Conservation (phyloP, 1,140 invertebrate genomes). For the Leptonema lineaticorne region DNA sequence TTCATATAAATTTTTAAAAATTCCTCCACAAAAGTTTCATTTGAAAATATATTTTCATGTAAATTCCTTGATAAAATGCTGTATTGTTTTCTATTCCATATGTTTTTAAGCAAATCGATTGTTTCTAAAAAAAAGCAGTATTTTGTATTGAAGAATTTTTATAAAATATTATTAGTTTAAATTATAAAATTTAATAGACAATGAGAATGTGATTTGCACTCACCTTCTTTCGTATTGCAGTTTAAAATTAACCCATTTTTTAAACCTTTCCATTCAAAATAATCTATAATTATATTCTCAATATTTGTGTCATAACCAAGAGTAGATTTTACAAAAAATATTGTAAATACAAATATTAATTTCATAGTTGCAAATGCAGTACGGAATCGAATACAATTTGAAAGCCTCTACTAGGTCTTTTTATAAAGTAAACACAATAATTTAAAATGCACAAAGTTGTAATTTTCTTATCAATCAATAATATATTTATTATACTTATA, state of each 20-base stretch:
- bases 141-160: too few relatives aligned
- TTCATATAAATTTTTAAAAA: not conserved
- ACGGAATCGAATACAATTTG: too few relatives aligned
- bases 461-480: too few relatives aligned
- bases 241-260: not conserved
- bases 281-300: not conserved
- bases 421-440: too few relatives aligned
- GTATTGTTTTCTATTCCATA: not conserved
- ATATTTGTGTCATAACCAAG: not conserved
- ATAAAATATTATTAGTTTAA: not conserved
- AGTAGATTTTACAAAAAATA: too few relatives aligned
- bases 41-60: slow-evolving; percentile 13
- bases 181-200: not conserved
- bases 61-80: not conserved
- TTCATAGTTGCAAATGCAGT: too few relatives aligned
- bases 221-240: not conserved
- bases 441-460: too few relatives aligned
- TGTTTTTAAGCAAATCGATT: not conserved
- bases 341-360: too few relatives aligned
- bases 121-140: not conserved
- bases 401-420: too few relatives aligned
- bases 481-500: too few relatives aligned
- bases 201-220: not conserved
- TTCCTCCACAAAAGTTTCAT: not conserved
- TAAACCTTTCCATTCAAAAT: not conserved